phyloP scores from a whole-genome alignment of 1,140 invertebrate genomes.

The Schmidtea mediterranea region DNA sequence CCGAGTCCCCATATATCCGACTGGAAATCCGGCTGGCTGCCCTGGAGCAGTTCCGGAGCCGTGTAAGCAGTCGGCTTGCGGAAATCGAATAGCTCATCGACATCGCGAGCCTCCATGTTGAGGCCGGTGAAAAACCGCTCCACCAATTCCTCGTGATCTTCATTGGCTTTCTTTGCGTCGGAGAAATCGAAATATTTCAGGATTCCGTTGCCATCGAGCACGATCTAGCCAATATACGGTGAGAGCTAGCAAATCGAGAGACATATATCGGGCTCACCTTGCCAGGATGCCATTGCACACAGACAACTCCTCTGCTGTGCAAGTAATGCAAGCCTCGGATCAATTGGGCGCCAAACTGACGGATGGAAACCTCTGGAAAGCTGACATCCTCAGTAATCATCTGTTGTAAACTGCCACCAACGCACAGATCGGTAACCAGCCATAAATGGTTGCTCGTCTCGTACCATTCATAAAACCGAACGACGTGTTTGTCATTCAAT shows the following conservation, averaged over 20 bases:
- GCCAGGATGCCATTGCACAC: no score
- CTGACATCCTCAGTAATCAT: slow-evolving; percentile 20
- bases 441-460: slow-evolving; percentile 28
- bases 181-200: no score
- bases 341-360: slow-evolving; percentile 22
- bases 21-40: slow-evolving; percentile 14
- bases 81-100: slow-evolving; percentile 6
- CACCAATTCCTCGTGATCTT: no score
- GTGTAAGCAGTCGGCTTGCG: slow-evolving; percentile 18
- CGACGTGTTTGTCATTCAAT: slow-evolving; percentile 22
- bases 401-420: slow-evolving; percentile 20
- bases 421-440: slow-evolving; percentile 27
- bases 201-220: no score
- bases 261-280: no score
- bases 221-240: no score
- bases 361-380: slow-evolving; percentile 20
- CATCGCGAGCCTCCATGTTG: background rate
- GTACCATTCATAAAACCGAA: slow-evolving; percentile 28
- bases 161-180: no score
- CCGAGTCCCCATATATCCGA: slow-evolving; percentile 26
- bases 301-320: slow-evolving; percentile 12
- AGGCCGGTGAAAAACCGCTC: background rate
- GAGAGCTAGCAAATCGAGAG: no score
- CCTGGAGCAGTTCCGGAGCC: slow-evolving; percentile 23
- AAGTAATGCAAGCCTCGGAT: slow-evolving; percentile 22